Evolutionary conservation across 2,888 invertebrate genomes (phyloP).

Genomic region (Cheilosia impressa): DNA sequence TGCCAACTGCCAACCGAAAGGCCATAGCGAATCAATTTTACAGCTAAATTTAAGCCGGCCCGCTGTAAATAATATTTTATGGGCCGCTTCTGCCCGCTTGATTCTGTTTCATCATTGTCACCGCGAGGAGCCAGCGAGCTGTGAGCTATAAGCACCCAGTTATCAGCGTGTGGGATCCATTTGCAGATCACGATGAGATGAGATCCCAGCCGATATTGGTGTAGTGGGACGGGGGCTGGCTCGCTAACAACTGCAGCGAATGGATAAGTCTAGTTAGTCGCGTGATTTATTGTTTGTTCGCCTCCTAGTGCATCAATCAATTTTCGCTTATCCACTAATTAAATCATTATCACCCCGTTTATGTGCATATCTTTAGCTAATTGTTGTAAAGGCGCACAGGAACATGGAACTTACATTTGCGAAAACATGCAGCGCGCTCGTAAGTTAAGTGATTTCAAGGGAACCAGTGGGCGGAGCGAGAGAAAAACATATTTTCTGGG

Average conservation of each 20-base stretch:
- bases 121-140: constrained; percentile 45
- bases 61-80: constrained; percentile 71
- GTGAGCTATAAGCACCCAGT: constrained; percentile 54
- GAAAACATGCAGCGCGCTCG: constrained; percentile 44
- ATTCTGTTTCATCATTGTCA: constrained; percentile 69
- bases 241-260: background rate
- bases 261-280: constrained; percentile 48
- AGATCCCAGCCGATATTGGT: background rate
- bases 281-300: constrained; percentile 68
- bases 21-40: constrained; percentile 71
- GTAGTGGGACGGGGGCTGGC: constrained; percentile 7
- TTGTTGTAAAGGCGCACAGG: constrained; percentile 54
- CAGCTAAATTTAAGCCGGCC: constrained; percentile 58
- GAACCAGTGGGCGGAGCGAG: constrained; percentile 57
- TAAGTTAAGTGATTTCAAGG: constrained; percentile 57
- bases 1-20: constrained; percentile 71
- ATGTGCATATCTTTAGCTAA: constrained; percentile 69
- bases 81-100: constrained; percentile 58
- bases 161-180: constrained; percentile 68
- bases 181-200: constrained; percentile 57
- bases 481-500: constrained; percentile 18
- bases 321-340: constrained; percentile 72
- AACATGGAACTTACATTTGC: constrained; percentile 73
- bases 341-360: constrained; percentile 69
- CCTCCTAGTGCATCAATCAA: constrained; percentile 62